Base-by-base conservation (phyloP, 2,888 invertebrate species). In the Drosophila falleni region DNA sequence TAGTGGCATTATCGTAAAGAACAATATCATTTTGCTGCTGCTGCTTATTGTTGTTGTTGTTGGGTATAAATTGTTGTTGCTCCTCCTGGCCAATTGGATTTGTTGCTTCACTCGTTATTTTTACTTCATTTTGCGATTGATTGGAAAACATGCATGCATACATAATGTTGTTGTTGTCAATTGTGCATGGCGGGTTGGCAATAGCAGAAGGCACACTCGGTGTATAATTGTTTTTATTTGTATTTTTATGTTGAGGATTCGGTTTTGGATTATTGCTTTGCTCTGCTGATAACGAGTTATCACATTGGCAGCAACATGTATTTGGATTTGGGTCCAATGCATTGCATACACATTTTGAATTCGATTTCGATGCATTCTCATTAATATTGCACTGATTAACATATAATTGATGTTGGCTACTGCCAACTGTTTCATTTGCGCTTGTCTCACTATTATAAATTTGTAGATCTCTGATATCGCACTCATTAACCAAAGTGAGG, bases 401-500 rank as follows among this genome's bases (percentile, higher is more conserved):
- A 19, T 58, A 58, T 47, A 70, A 42, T 47, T 55, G 41, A n/a
- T 58, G 46, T 46, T 46, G 46, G 23, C 49, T 33, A 50, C 77
- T 61, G 26, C 26, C 26, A 50, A 44, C 31, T 61, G 67, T 65
- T 46, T 60, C 65, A 58, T 59, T 54, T 63, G 39, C 31, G 50
- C 46, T 23, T 47, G 61, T 53, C 61, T 72, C 72, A 73, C 74
- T 71, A 81, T 86, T 87, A 73, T 91, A 93, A 71, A 93, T 92
- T 83, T 90, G 91, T 74, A 93, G 89, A 95, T 94, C 95, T 95
- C 93, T 94, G 94, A 94, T 95, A 94, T 96, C 96, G 94, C 95
- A 94, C 93, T 95, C 95, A 94, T 94, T 94, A 93, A 95, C 94
- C 93, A 94, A 94, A 94, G 96, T 96, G 95, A 97, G 96, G 95